Base-by-base conservation (phyloP, 2,113 vertebrate species). In the Tapirus terrestris region DNA sequence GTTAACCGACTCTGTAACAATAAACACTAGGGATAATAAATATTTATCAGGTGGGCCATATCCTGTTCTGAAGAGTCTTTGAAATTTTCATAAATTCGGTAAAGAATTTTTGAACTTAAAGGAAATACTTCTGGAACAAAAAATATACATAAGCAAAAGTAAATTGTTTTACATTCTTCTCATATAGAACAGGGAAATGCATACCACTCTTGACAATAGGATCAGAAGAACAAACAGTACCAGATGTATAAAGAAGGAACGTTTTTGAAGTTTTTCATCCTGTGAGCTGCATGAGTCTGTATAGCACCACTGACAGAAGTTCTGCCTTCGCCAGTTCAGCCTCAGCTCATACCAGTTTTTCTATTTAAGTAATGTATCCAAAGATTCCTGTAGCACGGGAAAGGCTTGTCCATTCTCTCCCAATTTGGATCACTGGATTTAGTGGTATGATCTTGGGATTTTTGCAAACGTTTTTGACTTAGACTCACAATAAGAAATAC, bases 51-150 rank as follows among this genome's bases (percentile, higher is more conserved):
- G 56, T 80, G 45, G 96, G 82, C 80, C 21, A 9, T 92, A 92
- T 98, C 97, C 97, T 96, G 83, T 97, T 89, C 91, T 77, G 48
- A 89, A 75, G 58, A 86, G 73, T 33, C 86, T 98, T 97, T 98
- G 96, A 97, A 95, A 95, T 84, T 72, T 76, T 79, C 87, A 79
- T 73, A 90, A 86, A 80, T 63, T 88, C 14, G 1, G 77, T 88
- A 86, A 95, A 82, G 79, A 72, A 67, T 61, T 79, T 97, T 98
- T 96, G 93, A 97, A 97, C 85, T 91, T 95, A 95, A 92, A 96
- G 96, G 89, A 97, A 98, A 87, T 87, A 53, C 29, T 91, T 91
- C 39, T 80, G 67, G 75, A 96, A 92, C 88, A 94, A 86, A 75
- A 95, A 65, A 91, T 73, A 96, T 17, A 86, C 39, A 48, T 51